phyloP scores from a whole-genome alignment of 2,888 invertebrate genomes.

The Trachelus stipa region DNA sequence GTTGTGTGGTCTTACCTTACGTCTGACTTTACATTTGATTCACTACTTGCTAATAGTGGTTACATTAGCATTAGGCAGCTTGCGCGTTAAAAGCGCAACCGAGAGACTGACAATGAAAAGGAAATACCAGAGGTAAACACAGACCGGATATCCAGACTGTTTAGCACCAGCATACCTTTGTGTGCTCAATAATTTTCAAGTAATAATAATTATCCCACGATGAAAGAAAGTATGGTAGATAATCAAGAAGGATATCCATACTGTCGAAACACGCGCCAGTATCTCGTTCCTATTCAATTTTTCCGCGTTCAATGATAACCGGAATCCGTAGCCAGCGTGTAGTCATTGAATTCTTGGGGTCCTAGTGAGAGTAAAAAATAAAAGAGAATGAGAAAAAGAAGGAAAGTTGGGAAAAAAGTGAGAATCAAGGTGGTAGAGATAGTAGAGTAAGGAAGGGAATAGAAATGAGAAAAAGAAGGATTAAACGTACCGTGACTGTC shows the following conservation, averaged over 20 bases:
- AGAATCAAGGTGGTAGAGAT: neutral
- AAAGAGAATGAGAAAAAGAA: constrained; percentile 1
- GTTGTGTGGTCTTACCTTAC: constrained; percentile 61
- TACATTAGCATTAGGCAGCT: constrained; percentile 49
- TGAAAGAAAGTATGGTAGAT: neutral
- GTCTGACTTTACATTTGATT: constrained; percentile 61
- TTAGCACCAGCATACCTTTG: neutral
- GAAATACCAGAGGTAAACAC: neutral
- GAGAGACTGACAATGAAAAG: neutral
- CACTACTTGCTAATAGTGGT: constrained; percentile 61
- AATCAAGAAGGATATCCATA: neutral
- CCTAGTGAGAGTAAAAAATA: constrained; percentile 2
- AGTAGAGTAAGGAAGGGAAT: neutral
- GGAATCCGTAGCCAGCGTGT: neutral
- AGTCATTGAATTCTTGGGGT: neutral
- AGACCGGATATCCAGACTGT: neutral
- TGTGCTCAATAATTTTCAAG: neutral
- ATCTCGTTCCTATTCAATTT: neutral
- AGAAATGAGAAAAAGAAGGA: neutral
- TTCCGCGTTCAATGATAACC: neutral
- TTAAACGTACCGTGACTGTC: constrained; percentile 1
- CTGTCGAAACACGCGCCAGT: neutral
- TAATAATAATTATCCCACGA: neutral
- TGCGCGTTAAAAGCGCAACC: neutral
- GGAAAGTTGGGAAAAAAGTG: neutral